Evolutionary conservation across 2,888 invertebrate species (phyloP).

Genomic region (Calephelis perditalis): DNA sequence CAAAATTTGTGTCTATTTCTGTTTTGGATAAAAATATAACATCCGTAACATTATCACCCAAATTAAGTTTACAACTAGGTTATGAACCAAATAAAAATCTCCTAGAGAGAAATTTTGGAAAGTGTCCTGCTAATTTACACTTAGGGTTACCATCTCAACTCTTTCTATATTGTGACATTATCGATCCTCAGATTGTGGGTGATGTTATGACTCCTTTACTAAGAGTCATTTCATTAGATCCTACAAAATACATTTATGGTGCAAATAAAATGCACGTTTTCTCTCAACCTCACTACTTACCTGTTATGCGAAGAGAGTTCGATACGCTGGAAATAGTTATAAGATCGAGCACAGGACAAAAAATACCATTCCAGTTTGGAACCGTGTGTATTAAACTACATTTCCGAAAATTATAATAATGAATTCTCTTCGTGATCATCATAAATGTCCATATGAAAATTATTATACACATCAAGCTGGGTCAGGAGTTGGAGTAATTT

Average conservation of each 20-base stretch:
- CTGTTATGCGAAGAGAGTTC: constrained; percentile 36
- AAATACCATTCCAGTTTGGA: constrained; percentile 36
- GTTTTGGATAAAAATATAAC: constrained; percentile 1
- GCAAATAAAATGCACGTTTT: constrained; percentile 33
- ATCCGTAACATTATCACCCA: not conserved
- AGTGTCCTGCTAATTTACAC: constrained; percentile 22
- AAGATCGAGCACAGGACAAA: constrained; percentile 35
- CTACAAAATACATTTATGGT: constrained; percentile 31
- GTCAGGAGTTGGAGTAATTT: not conserved
- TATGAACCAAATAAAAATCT: constrained; percentile 15
- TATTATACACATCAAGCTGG: constrained; percentile 22
- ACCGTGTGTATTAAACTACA: constrained; percentile 34
- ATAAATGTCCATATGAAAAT: constrained; percentile 31
- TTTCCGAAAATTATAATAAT: constrained; percentile 30
- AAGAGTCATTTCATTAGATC: constrained; percentile 31
- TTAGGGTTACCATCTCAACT: constrained; percentile 29
- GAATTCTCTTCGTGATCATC: constrained; percentile 14
- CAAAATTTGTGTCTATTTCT: constrained; percentile 13
- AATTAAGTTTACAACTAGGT: constrained; percentile 8
- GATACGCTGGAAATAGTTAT: constrained; percentile 38
- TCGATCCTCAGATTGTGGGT: constrained; percentile 25
- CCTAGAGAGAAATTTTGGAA: not conserved
- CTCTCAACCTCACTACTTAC: constrained; percentile 33
- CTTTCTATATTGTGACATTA: constrained; percentile 24
- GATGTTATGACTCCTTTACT: constrained; percentile 32